Evolutionary conservation across 2,888 invertebrate species (phyloP).

Genomic region (Caenorhabditis afra): DNA sequence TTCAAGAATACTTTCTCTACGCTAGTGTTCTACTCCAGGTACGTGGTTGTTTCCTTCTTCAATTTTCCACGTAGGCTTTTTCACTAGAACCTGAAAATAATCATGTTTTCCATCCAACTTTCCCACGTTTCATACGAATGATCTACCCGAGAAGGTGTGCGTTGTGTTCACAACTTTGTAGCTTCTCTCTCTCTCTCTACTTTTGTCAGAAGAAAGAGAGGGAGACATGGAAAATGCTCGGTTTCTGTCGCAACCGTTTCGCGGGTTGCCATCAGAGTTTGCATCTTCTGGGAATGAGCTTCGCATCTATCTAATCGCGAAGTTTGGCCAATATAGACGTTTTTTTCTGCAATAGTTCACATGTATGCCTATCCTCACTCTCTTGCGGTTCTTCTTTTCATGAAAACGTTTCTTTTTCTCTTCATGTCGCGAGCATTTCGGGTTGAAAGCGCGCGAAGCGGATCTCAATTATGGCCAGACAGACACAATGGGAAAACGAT

Average conservation of each 20-base stretch:
- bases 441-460: neutral
- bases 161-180: slow-evolving; percentile 5
- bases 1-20: slow-evolving; percentile 81
- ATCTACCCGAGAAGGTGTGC: neutral
- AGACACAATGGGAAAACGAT: slow-evolving; percentile 22
- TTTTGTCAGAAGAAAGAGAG: neutral
- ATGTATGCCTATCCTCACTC: slow-evolving; percentile 6
- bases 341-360: slow-evolving; percentile 5
- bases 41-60: neutral
- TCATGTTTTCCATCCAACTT: slow-evolving; percentile 22
- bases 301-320: no score
- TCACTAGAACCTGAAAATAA: slow-evolving; percentile 3
- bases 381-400: neutral
- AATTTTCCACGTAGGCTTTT: slow-evolving; percentile 4
- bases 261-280: slow-evolving; percentile 7
- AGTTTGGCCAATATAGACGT: slow-evolving; percentile 13
- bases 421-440: neutral
- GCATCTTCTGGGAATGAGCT: neutral
- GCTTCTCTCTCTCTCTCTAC: no score
- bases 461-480: slow-evolving; percentile 6
- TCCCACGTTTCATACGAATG: slow-evolving; percentile 27
- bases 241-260: slow-evolving; percentile 20
- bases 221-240: neutral
- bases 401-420: neutral
- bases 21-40: slow-evolving; percentile 82